phyloP scores from a whole-genome alignment of 2,113 vertebrate species.

The Felis catus region F.catus_Fca126_mat1.0 CM031415.1:185652501-185653000 shows the following conservation, averaged over 20 bases:
- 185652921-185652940: constrained; percentile 71
- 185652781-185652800: background rate
- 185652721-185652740: constrained; percentile 40
- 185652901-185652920: constrained; percentile 42
- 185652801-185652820: constrained; percentile 66
- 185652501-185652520: background rate
- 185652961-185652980: constrained; percentile 66
- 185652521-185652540: background rate
- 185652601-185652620: background rate
- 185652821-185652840: constrained; percentile 74
- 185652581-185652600: background rate
- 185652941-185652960: constrained; percentile 54
- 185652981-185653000: constrained; percentile 37
- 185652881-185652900: constrained; percentile 65
- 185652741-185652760: background rate
- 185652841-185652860: constrained; percentile 55
- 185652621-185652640: background rate
- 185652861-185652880: constrained; percentile 41
- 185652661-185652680: background rate
- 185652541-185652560: background rate
- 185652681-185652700: background rate
- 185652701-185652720: constrained; percentile 48
- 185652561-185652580: background rate
- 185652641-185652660: rapidly evolving
- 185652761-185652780: background rate